These are phyloP conservation scores for Euleptes europaea DNA, from an alignment of 2,113 vertebrate species.

Conservation along the genomic window DNA sequence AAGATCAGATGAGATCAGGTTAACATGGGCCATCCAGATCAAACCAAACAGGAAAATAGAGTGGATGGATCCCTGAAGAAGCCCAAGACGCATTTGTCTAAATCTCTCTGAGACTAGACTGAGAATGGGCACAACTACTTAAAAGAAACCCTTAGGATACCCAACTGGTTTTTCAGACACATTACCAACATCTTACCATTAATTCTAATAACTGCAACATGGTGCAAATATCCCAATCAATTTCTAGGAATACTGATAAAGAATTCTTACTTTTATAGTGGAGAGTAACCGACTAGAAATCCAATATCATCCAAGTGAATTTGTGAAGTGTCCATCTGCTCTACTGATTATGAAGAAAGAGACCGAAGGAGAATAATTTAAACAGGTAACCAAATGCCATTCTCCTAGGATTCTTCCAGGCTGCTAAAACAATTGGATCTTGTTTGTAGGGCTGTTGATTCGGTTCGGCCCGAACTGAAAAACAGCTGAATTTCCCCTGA, in stretches of 20 bases:
- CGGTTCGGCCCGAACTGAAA: too few relatives aligned
- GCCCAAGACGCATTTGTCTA: too few relatives aligned
- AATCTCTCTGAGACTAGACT: not conserved
- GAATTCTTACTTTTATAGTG: not conserved
- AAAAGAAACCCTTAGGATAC: not conserved
- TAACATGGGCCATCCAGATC: too few relatives aligned
- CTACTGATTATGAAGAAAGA: not conserved
- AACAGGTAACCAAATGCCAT: not conserved
- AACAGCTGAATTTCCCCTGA: too few relatives aligned
- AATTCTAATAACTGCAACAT: not conserved
- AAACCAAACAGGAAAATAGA: too few relatives aligned
- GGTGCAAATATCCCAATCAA: not conserved
- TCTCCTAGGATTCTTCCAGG: constrained; percentile 4
- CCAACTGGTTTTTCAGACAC: not conserved
- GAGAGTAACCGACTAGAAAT: not conserved
- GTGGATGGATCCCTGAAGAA: too few relatives aligned
- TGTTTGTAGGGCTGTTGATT: too few relatives aligned
- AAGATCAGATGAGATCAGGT: too few relatives aligned
- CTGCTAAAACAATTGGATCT: not conserved
- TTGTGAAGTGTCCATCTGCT: not conserved
- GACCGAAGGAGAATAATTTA: not conserved
- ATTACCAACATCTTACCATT: not conserved
- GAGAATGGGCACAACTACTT: not conserved
- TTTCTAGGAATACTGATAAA: not conserved
- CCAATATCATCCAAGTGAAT: not conserved